Conservation (phyloP, 1,140 invertebrate species). For the Drosophila ironensis region DNA sequence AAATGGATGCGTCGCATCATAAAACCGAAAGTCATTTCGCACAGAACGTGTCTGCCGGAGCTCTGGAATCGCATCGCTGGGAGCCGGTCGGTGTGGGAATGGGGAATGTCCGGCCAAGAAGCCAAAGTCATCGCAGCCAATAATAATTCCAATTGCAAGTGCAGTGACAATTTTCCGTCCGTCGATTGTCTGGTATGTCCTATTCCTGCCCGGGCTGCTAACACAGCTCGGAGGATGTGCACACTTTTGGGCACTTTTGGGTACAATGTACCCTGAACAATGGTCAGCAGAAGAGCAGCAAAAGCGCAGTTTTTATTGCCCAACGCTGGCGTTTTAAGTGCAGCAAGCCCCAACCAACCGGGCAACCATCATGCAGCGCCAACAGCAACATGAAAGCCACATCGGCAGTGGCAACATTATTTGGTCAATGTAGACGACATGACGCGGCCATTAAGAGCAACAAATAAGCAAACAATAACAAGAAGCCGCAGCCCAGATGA, state of each 20-base stretch:
- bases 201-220: background rate
- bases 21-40: slow-evolving; percentile 79
- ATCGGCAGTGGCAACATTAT: slow-evolving; percentile 62
- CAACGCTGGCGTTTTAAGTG: slow-evolving; percentile 72
- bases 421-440: slow-evolving; percentile 81
- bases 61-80: background rate
- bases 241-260: slow-evolving; percentile 51
- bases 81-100: background rate
- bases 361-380: slow-evolving; percentile 30
- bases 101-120: slow-evolving; percentile 59
- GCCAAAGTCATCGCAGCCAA: slow-evolving; percentile 80
- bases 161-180: slow-evolving; percentile 72
- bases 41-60: slow-evolving; percentile 65
- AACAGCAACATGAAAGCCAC: slow-evolving; percentile 1
- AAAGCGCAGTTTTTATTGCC: slow-evolving; percentile 66
- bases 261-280: slow-evolving; percentile 78
- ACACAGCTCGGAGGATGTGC: slow-evolving; percentile 48
- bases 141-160: slow-evolving; percentile 80
- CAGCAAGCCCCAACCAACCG: slow-evolving; percentile 31
- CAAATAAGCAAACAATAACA: slow-evolving; percentile 78
- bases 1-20: slow-evolving; percentile 77
- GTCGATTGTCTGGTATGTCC: background rate
- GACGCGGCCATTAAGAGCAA: slow-evolving; percentile 79
- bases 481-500: slow-evolving; percentile 19
- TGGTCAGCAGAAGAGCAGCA: slow-evolving; percentile 50